Conservation (phyloP, 1,140 invertebrate species). For the Tetragnatha versicolor region DNA sequence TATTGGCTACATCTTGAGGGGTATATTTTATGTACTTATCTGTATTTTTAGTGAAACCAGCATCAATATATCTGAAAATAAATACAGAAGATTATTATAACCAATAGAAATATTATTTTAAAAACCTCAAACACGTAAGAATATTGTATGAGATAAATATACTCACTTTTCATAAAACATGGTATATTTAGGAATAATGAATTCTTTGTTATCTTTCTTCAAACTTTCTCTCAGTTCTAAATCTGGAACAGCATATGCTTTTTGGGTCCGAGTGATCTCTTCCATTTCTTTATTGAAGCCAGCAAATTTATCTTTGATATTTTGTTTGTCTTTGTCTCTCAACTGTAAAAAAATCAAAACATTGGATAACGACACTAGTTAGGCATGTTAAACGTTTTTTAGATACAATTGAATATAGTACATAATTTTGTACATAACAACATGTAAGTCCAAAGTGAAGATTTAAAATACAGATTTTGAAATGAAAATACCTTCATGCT, state of each 20-base stretch:
- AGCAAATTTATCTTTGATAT: conserved; percentile 93
- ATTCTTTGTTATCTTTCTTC: conserved; percentile 84
- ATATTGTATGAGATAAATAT: neutral
- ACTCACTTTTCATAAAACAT: conserved; percentile 59
- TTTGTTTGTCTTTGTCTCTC: conserved; percentile 85
- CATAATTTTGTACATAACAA: neutral
- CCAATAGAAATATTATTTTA: neutral
- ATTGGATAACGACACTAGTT: neutral
- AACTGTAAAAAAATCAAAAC: conserved; percentile 66
- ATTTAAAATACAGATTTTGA: neutral
- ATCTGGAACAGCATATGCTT: conserved; percentile 92
- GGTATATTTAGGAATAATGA: conserved; percentile 83
- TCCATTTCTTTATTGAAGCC: conserved; percentile 95
- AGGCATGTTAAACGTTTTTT: neutral
- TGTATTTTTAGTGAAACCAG: conserved; percentile 89
- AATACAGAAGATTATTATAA: too few relatives aligned
- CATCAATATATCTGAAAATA: conserved; percentile 70
- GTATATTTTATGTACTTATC: conserved; percentile 95
- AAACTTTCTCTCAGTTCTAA: conserved; percentile 81
- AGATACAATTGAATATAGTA: neutral
- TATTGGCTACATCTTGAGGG: conserved; percentile 79
- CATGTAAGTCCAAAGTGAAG: neutral
- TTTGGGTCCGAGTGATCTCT: conserved; percentile 82
- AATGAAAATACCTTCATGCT: conserved; percentile 59
- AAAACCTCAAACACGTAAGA: neutral